Evolutionary conservation across 2,888 invertebrate genomes (phyloP).

Genomic region (Leucophora obtusa): DNA sequence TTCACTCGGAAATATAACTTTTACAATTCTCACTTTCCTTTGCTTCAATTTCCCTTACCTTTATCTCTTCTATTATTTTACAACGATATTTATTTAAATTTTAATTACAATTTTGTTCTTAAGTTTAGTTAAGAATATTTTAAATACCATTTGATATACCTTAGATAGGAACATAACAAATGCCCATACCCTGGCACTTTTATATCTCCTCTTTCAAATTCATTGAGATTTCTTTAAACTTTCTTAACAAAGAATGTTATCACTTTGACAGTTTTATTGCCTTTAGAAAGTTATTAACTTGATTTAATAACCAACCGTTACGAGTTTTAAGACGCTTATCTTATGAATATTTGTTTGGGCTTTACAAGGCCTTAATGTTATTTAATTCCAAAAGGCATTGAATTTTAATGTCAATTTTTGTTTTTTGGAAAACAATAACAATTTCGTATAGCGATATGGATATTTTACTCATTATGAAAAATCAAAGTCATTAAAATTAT

Average conservation of each 20-base stretch:
- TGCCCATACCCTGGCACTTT: not conserved
- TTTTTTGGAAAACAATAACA: conserved; percentile 42
- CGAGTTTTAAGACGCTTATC: conserved; percentile 58
- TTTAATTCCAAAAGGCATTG: conserved; percentile 42
- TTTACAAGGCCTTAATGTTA: conserved; percentile 1
- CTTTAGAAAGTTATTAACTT: conserved; percentile 76
- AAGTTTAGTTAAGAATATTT: conserved; percentile 53
- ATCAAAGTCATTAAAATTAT: conserved; percentile 53
- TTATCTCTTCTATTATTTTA: not conserved
- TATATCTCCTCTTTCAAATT: not conserved
- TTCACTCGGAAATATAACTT: too few relatives aligned
- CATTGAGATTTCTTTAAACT: conserved; percentile 58
- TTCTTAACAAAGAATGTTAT: conserved; percentile 69
- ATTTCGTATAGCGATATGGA: conserved; percentile 4
- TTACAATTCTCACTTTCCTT: too few relatives aligned
- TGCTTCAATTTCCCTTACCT: too few relatives aligned
- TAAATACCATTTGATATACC: conserved; percentile 61
- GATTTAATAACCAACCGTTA: conserved; percentile 74
- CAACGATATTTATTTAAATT: conserved; percentile 17
- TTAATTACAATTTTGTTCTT: conserved; percentile 56
- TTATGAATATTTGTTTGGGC: conserved; percentile 28
- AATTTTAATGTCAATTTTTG: conserved; percentile 45
- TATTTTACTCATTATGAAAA: conserved; percentile 27
- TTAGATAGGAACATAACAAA: conserved; percentile 55
- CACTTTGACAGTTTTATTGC: conserved; percentile 77